phyloP scores from a whole-genome alignment of 1,140 invertebrate species.

The Plectrocnemia conspersa region DNA sequence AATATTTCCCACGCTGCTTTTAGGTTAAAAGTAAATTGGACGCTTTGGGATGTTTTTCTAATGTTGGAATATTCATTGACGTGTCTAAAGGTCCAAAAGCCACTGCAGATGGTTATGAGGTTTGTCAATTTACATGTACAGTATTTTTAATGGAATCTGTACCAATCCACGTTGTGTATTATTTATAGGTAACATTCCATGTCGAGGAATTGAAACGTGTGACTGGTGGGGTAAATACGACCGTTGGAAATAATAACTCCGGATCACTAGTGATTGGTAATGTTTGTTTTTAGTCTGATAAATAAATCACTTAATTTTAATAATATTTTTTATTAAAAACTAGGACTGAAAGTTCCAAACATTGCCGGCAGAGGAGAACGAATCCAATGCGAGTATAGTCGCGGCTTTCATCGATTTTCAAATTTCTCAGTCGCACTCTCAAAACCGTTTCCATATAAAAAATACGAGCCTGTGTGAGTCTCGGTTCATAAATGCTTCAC shows the following conservation, averaged over 20 bases:
- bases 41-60: slow-evolving; percentile 76
- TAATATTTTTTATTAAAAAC: slow-evolving; percentile 6
- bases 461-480: slow-evolving; percentile 43
- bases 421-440: slow-evolving; percentile 67
- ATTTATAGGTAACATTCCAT: slow-evolving; percentile 69
- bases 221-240: slow-evolving; percentile 74
- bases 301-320: background rate
- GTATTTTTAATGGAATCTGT: no score
- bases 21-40: slow-evolving; percentile 66
- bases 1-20: slow-evolving; percentile 16
- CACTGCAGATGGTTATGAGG: slow-evolving; percentile 73
- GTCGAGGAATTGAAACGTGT: slow-evolving; percentile 71
- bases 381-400: slow-evolving; percentile 69
- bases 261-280: slow-evolving; percentile 67
- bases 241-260: slow-evolving; percentile 83
- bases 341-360: slow-evolving; percentile 67
- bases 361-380: slow-evolving; percentile 76
- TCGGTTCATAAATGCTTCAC: background rate
- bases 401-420: slow-evolving; percentile 64
- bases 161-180: no score
- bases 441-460: slow-evolving; percentile 71
- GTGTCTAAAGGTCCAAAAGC: slow-evolving; percentile 68
- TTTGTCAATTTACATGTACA: slow-evolving; percentile 44
- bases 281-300: slow-evolving; percentile 1
- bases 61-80: slow-evolving; percentile 76